Percentiles rank a stretch among this genome's conserved stretches.
phyloP scores from a whole-genome alignment of 2,113 vertebrate species.

The Hucho hucho region DNA sequence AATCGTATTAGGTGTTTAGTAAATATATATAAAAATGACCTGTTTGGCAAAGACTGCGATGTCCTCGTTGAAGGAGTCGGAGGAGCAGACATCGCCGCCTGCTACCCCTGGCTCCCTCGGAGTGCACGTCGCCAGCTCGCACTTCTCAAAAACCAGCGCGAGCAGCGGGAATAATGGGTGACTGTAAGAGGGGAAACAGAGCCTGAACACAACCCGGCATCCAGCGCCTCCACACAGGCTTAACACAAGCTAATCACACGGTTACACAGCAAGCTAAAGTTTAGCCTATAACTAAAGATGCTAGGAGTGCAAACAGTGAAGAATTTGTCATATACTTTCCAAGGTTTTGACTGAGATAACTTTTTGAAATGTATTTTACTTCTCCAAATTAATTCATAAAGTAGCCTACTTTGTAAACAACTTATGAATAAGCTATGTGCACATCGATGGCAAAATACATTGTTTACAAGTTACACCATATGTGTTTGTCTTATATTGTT shows the following conservation, averaged over 20 bases:
- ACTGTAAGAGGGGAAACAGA: constrained; percentile 81
- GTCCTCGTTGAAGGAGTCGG: constrained; percentile 99
- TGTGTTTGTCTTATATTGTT: neutral
- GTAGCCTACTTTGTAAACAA: too few species aligned
- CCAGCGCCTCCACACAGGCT: constrained; percentile 14
- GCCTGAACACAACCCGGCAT: constrained; percentile 51
- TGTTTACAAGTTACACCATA: neutral
- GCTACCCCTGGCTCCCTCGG: constrained; percentile 98
- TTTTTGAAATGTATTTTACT: neutral
- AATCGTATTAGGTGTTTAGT: neutral
- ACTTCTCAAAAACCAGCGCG: constrained; percentile 99
- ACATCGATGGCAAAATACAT: neutral
- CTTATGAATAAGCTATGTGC: neutral
- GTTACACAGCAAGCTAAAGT: neutral
- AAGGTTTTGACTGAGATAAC: neutral
- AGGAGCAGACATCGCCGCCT: constrained; percentile 98
- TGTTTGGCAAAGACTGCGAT: constrained; percentile 99
- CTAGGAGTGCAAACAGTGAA: neutral
- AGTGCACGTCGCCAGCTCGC: constrained; percentile 98
- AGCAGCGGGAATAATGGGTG: constrained; percentile 98
- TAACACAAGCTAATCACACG: neutral
- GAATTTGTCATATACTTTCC: neutral
- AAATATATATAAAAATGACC: constrained; percentile 69
- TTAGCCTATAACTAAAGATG: neutral
- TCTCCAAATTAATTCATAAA: too few species aligned